Evolutionary conservation across 2,888 invertebrate species (phyloP).

Genomic region (Anaspis maculata): DNA sequence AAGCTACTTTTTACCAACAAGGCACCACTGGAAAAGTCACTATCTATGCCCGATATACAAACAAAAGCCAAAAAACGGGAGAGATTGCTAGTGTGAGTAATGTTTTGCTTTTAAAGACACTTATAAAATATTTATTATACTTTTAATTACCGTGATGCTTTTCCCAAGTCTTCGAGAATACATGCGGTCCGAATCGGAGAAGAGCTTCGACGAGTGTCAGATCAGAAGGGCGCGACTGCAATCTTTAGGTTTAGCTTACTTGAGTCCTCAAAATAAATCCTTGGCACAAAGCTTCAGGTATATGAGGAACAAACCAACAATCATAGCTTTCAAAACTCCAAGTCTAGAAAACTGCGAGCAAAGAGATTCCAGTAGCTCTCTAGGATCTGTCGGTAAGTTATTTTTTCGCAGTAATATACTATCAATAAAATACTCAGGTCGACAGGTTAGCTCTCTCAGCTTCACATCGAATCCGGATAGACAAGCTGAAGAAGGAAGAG

Average conservation of each 20-base stretch:
- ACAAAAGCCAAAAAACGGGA: slow-evolving; percentile 64
- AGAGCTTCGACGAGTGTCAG: slow-evolving; percentile 61
- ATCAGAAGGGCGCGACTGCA: slow-evolving; percentile 55
- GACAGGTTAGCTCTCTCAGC: slow-evolving; percentile 30
- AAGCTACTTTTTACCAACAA: slow-evolving; percentile 28
- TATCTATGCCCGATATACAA: slow-evolving; percentile 79
- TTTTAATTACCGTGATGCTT: not conserved
- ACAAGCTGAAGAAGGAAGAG: slow-evolving; percentile 55
- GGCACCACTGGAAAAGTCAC: slow-evolving; percentile 67
- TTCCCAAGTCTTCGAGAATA: slow-evolving; percentile 56
- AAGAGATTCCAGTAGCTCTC: slow-evolving; percentile 48
- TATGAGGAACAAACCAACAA: slow-evolving; percentile 81
- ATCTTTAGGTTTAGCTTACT: slow-evolving; percentile 58
- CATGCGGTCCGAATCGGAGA: slow-evolving; percentile 72
- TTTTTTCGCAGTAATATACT: no score
- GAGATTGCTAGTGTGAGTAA: slow-evolving; percentile 60
- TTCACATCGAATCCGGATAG: slow-evolving; percentile 44
- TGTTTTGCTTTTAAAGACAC: not conserved
- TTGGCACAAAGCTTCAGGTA: slow-evolving; percentile 83
- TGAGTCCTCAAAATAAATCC: slow-evolving; percentile 70
- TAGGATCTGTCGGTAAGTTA: slow-evolving; percentile 51
- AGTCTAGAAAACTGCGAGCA: slow-evolving; percentile 63
- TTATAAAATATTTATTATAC: not conserved
- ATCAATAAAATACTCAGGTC: no score
- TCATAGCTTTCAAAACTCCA: slow-evolving; percentile 80